Conservation (phyloP, 2,797 vertebrate species). For the Mareca penelope region DNA sequence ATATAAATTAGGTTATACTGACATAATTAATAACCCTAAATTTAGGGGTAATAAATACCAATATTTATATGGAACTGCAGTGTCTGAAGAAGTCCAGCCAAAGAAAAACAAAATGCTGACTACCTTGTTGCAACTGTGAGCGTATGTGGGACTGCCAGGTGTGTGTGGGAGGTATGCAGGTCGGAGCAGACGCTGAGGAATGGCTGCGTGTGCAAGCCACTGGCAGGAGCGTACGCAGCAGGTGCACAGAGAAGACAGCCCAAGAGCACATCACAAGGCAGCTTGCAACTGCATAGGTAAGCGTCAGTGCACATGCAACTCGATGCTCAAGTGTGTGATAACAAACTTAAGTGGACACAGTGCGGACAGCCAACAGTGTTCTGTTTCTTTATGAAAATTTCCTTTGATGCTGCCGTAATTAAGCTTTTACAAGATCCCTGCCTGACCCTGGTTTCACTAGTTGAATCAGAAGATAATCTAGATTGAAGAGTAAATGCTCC, state of each 20-base stretch:
- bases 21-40: slow-evolving; percentile 81
- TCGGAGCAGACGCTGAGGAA: not conserved
- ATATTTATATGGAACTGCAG: slow-evolving; percentile 54
- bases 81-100: slow-evolving; percentile 31
- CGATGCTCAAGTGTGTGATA: accelerated
- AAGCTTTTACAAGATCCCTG: not conserved
- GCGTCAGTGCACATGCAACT: accelerated
- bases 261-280: not conserved
- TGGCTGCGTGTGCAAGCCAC: not conserved
- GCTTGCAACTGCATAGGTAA: accelerated
- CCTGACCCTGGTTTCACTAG: not conserved
- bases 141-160: accelerated
- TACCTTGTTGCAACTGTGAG: accelerated
- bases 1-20: slow-evolving; percentile 77
- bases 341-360: not conserved
- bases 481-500: not conserved
- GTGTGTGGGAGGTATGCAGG: not conserved
- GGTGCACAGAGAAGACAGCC: not conserved
- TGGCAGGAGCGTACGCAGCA: not conserved
- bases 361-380: not conserved
- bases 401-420: not conserved
- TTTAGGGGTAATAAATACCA: slow-evolving; percentile 76
- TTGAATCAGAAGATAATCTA: not conserved
- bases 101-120: not conserved
- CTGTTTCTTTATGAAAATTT: not conserved